These are phyloP conservation scores for Mesaphorura yosii DNA, from an alignment of 1,140 invertebrate species.

Conservation along the genomic window DNA sequence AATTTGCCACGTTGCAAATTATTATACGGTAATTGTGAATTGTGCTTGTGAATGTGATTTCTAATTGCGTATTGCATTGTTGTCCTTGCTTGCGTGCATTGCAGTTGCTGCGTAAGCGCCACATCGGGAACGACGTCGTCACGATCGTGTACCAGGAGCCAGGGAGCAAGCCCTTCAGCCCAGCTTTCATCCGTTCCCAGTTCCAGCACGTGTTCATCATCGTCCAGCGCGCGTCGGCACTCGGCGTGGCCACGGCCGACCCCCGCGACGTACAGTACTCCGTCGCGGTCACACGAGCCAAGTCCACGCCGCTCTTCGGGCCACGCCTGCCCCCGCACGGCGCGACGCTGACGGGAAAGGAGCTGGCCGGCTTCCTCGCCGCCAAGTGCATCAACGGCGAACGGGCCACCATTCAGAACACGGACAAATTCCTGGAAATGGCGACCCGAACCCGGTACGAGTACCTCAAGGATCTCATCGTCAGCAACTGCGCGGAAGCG, in stretches of 20 bases:
- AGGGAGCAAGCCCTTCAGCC: slow-evolving; percentile 82
- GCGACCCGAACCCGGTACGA: slow-evolving; percentile 89
- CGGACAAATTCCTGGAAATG: slow-evolving; percentile 95
- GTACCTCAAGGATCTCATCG: slow-evolving; percentile 82
- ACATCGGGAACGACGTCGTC: slow-evolving; percentile 92
- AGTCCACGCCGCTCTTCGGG: slow-evolving; percentile 91
- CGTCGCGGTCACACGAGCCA: slow-evolving; percentile 82
- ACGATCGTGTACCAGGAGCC: slow-evolving; percentile 95
- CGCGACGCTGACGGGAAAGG: slow-evolving; percentile 68
- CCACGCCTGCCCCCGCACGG: slow-evolving; percentile 69
- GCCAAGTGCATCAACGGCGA: slow-evolving; percentile 94
- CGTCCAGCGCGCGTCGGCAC: no score
- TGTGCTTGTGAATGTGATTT: no score
- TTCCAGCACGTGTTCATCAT: slow-evolving; percentile 98
- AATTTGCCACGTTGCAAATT: no score
- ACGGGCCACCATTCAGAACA: slow-evolving; percentile 79
- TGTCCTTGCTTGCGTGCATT: slow-evolving; percentile 30
- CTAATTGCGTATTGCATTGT: no score
- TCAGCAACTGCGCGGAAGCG: slow-evolving; percentile 69
- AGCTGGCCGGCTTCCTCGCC: slow-evolving; percentile 83
- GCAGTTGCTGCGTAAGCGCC: slow-evolving; percentile 71
- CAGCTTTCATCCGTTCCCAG: slow-evolving; percentile 82
- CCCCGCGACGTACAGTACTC: slow-evolving; percentile 67
- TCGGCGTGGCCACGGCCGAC: slow-evolving; percentile 82
- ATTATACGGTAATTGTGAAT: no score